Evolutionary conservation across 2,888 invertebrate species (phyloP), one percentile per base, ranked within the genome.

Genomic region (Thelaira solivaga): DNA sequence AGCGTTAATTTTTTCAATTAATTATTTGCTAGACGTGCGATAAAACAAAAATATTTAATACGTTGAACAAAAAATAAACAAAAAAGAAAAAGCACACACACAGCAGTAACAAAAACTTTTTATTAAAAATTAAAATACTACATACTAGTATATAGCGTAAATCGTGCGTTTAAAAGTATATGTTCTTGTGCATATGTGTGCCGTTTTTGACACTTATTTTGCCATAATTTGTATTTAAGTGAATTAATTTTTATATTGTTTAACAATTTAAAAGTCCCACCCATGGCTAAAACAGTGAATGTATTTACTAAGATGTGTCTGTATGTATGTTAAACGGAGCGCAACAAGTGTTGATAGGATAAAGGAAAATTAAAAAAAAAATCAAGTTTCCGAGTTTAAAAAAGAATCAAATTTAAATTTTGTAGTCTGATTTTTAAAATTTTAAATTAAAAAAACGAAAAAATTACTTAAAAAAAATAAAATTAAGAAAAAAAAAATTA

Each of bases 261-360:
- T 24, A 55, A 1, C n/a, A 45, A 31, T 55, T 16, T 22, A 8
- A 20, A 3, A 61, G 16, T 53, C 26, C 53, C 45, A 72, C 1
- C 53, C 36, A 20, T 29, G 45, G 26, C 39, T 26, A 34, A 18
- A 1, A 18, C 26, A 45, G 34, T 45, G 22, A 26, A 2, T 47
- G 24, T 18, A 3, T 20, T 8, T 22, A n/a, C 36, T 8, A 24
- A n/a, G 2, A 0, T 26, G 43, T 13, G 36, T 22, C 1, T 20
- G 59, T 67, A 18, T 45, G 36, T 10, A 61, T 68, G 45, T 67
- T 45, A 47, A 74, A 61, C 24, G 22, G 61, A 68, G 67, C 67
- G 74, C 74, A 74, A 68, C 74, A 74, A 74, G 74, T 74, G 74
- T 39, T 74, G 34, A 67, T 34, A 47, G 39, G n/a, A 18, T 20